Percentiles rank a stretch among this genome's conserved stretches.
Conservation (phyloP, 2,888 invertebrate genomes). For the Cordilura impudica region DNA sequence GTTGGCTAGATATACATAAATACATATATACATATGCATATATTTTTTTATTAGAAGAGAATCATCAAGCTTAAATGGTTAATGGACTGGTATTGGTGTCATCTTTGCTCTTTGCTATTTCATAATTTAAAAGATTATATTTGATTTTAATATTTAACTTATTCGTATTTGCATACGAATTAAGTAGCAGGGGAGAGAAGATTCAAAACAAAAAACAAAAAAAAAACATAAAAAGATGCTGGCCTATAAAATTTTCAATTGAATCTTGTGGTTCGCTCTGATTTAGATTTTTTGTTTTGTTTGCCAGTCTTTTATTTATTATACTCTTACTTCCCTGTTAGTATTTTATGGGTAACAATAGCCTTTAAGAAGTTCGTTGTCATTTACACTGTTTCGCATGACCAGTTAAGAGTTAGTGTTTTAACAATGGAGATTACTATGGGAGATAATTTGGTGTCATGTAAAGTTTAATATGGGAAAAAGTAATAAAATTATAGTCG, state of each 20-base stretch:
- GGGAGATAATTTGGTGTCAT: no score
- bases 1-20: background rate
- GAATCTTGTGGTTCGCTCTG: conserved; percentile 4
- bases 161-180: background rate
- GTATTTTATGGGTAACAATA: background rate
- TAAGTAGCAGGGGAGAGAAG: background rate
- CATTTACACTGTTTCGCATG: conserved; percentile 20
- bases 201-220: background rate
- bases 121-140: conserved; percentile 3
- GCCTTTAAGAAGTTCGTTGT: background rate
- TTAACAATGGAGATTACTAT: no score
- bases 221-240: background rate
- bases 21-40: background rate
- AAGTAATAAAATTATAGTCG: no score
- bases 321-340: conserved; percentile 8
- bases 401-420: no score
- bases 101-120: background rate
- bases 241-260: background rate
- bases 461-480: no score
- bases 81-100: background rate
- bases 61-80: background rate
- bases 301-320: background rate
- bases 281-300: background rate
- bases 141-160: background rate
- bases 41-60: background rate